Evolutionary conservation across 2,797 vertebrate genomes (phyloP).

Genomic region (Acestrorhynchus altus): DNA sequence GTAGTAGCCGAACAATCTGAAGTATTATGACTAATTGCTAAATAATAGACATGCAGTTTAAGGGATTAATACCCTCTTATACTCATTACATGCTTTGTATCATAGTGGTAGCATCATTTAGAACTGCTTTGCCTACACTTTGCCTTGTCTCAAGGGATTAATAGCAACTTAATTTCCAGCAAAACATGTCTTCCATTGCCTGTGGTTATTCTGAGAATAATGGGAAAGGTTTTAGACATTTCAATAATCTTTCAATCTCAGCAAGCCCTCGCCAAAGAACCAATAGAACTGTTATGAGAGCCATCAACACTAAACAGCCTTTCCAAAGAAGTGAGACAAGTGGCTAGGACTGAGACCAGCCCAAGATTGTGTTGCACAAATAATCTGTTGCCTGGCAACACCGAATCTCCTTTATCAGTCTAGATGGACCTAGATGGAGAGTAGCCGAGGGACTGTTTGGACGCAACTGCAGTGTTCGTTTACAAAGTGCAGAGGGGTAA

Average conservation of each 20-base stretch:
- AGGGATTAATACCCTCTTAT: background rate
- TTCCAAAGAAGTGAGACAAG: conserved; percentile 32
- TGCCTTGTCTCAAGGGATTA: background rate
- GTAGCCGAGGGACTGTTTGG: conserved; percentile 43
- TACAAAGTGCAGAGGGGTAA: background rate
- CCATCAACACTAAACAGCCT: conserved; percentile 8
- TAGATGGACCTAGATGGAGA: conserved; percentile 31
- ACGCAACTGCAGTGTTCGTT: conserved; percentile 18
- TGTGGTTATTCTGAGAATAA: conserved; percentile 13
- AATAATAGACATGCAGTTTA: background rate
- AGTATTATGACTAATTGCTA: background rate
- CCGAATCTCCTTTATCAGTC: conserved; percentile 48
- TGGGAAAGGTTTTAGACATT: conserved; percentile 12
- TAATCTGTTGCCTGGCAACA: conserved; percentile 59
- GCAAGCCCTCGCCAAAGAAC: background rate
- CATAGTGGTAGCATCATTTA: background rate
- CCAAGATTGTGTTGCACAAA: conserved; percentile 46
- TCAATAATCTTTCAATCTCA: background rate
- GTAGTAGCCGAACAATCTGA: background rate
- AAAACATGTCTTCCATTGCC: background rate
- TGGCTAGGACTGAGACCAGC: conserved; percentile 28
- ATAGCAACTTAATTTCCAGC: conserved; percentile 9
- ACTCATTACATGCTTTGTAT: background rate
- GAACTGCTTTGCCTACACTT: conserved; percentile 16
- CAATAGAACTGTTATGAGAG: background rate